Evolutionary conservation across 2,113 vertebrate species (phyloP).

Genomic region (Pedionomus torquatus): DNA sequence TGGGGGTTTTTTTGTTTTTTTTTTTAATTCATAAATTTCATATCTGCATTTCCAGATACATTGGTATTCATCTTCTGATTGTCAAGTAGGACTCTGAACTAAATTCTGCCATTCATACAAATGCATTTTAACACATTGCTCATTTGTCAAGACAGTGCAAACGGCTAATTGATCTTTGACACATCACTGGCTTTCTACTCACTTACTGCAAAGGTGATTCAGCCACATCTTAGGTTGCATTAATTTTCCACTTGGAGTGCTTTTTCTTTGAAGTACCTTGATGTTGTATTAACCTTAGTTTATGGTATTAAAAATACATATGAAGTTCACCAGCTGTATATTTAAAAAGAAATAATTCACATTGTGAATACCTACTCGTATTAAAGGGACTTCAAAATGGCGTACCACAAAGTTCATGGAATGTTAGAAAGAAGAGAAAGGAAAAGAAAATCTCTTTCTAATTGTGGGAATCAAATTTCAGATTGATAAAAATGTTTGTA

Average conservation of each 20-base stretch:
- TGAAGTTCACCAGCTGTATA: background rate
- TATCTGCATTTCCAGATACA: background rate
- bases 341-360: background rate
- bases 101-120: background rate
- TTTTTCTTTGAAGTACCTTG: background rate
- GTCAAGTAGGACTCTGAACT: background rate
- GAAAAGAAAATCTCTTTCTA: background rate
- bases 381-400: background rate
- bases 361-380: background rate
- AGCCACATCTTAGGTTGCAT: background rate
- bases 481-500: background rate
- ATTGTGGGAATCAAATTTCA: background rate
- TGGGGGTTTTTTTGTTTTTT: fast-evolving
- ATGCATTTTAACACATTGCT: background rate
- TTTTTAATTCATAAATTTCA: background rate
- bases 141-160: background rate
- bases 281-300: background rate
- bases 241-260: background rate
- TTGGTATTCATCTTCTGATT: background rate
- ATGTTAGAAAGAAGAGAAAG: background rate
- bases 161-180: background rate
- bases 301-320: background rate
- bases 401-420: background rate
- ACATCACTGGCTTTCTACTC: background rate
- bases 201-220: background rate